Evolutionary conservation across 2,797 vertebrate species (phyloP), one percentile per base, ranked within the genome.

Genomic region (Catamblyrhynchus diadema): DNA sequence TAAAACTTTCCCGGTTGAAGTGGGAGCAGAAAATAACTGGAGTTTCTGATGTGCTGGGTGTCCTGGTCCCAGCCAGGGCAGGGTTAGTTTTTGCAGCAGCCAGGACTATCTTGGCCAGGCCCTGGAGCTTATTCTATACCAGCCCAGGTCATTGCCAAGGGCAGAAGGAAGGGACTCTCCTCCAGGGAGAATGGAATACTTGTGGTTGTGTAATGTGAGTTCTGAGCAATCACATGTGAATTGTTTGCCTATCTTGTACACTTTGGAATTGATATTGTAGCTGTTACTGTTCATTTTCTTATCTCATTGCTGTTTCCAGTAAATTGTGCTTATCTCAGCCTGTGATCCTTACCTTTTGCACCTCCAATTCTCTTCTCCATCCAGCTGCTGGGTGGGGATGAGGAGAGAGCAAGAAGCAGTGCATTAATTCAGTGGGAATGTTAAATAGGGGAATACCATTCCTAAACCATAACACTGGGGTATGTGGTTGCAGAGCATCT

Each of bases 321-420:
- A 24, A 57, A 37, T 25, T 28, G 16, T 25, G 45, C 13, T n/a
- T 50, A 9, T 50, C 44, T 71, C 27, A 50, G 24, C 9, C 57
- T 0, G 0, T 28, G 15, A 35, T 50, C 27, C 48, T 71, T 24
- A 8, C 12, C 4, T 44, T 71, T 54, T 56, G 15, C 11, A 11
- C n/a, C 44, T 57, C 37, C 51, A 71, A 0, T 44, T 57, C 37
- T 57, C 42, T 35, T 64, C 27, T 44, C 23, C n/a, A 33, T 39
- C 19, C 23, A n/a, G 19, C 32, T 35, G 2, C 57, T 35, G 48
- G 19, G 16, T 23, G 61, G 44, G 37, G 14, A 23, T 59, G 2
- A 35, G 42, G 27, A 28, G 8, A 24, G 20, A 64, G 19, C 8
- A 23, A 56, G 18, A 19, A 42, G 37, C n/a, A 44, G 44, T 4